Evolutionary conservation across 2,797 vertebrate species (phyloP).

Genomic region (Cheirogaleus major): DNA sequence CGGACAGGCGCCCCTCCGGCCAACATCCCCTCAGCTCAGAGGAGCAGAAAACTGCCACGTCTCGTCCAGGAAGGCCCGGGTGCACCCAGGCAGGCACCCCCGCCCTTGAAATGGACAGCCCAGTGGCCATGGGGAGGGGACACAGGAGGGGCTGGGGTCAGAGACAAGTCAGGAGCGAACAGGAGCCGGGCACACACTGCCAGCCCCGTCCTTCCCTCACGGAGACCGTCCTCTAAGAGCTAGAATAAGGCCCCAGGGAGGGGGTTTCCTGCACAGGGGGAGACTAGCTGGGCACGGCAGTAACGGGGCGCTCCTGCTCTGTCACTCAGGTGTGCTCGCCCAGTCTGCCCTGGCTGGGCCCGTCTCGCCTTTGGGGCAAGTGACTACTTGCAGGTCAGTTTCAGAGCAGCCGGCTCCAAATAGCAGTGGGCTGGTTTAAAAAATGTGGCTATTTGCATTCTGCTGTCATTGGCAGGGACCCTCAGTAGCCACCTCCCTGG

Average conservation of each 20-base stretch:
- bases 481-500: background rate
- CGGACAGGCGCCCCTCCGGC: background rate
- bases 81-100: background rate
- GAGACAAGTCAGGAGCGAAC: background rate
- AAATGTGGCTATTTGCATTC: background rate
- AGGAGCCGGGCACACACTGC: background rate
- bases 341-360: fast-evolving
- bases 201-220: background rate
- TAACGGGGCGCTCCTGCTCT: background rate
- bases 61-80: background rate
- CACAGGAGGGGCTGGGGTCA: background rate
- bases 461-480: background rate
- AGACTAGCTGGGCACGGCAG: background rate
- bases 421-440: background rate
- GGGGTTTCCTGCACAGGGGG: background rate
- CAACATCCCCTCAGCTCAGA: background rate
- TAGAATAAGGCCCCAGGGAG: background rate
- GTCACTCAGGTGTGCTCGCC: background rate
- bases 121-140: background rate
- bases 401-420: background rate
- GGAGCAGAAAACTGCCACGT: background rate
- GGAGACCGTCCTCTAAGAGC: background rate
- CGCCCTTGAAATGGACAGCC: background rate
- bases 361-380: background rate
- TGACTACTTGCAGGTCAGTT: background rate